Base-by-base conservation (phyloP, 1,140 invertebrate species). In the Cyphomyrmex costatus region DNA sequence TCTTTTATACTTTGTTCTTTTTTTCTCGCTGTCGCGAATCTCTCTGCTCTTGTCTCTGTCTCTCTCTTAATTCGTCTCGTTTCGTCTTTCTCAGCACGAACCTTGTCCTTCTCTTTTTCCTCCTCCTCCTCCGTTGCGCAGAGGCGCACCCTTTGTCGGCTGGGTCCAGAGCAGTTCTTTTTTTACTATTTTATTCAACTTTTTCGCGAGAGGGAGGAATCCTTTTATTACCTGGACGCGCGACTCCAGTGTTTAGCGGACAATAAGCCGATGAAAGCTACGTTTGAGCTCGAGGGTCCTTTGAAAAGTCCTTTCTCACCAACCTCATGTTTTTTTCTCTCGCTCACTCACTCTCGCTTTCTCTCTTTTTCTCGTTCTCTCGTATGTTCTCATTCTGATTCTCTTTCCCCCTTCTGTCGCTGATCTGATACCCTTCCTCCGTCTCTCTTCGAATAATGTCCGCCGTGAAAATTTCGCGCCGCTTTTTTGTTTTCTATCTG, bases 171-270 rank as follows among this genome's bases (percentile, higher is more conserved):
- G 42, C 78, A 78, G 56, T 85, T 60, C 86, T 66, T 60, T 91
- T 91, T 91, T 91, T 89, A 88, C 86, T 91, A 91, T 91, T 91
- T 91, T 91, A 91, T 91, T 91, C 90, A 91, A 91, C 87, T 91
- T 91, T 91, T 91, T 91, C 85, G 77, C 87, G 71, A 79, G 84
- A 53, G 60, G 86, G 71, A 70, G 83, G 84, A 91, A 91, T 91
- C 90, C 90, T 89, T 91, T 91, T 91, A 91, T 91, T 91, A 91
- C 90, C 90, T 88, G 85, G 51, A 53, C 89, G 90, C 88, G 86
- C 90, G 88, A 91, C 87, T 87, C 80, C 88, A 91, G 90, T 91
- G 90, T 91, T 91, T 91, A 91, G 89, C 87, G 90, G 80, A 91
- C 90, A 91, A 91, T 91, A 91, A 91, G 90, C 90, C 90, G 90